Evolutionary conservation across 2,797 vertebrate genomes (phyloP).

Genomic region (Phrynocephalus guinanensis): DNA sequence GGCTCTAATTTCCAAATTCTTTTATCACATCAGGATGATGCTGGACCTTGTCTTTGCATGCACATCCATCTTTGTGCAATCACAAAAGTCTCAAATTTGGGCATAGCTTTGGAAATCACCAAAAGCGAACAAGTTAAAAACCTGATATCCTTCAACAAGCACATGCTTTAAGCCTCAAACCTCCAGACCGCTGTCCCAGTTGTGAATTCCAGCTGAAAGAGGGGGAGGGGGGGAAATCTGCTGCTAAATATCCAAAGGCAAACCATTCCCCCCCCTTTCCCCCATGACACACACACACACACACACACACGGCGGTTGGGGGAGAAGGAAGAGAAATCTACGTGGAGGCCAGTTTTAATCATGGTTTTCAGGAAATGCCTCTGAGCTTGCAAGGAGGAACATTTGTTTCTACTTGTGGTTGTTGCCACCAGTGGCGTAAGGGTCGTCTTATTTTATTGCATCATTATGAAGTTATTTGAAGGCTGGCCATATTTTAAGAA

Average conservation of each 20-base stretch:
- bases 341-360: slow-evolving; percentile 7
- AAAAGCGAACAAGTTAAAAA: background rate
- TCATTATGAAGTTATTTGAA: slow-evolving; percentile 5
- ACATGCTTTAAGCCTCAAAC: slow-evolving; percentile 16
- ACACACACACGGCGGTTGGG: too few species aligned
- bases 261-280: slow-evolving; percentile 74
- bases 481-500: background rate
- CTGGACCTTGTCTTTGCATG: background rate
- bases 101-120: background rate
- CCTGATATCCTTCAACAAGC: background rate
- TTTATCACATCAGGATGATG: background rate
- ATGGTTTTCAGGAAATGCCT: slow-evolving; percentile 75
- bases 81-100: background rate
- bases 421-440: slow-evolving; percentile 18
- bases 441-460: slow-evolving; percentile 5
- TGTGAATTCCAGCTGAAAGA: slow-evolving; percentile 47
- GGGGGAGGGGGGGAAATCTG: slow-evolving; percentile 33
- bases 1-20: background rate
- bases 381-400: slow-evolving; percentile 73
- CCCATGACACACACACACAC: background rate
- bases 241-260: slow-evolving; percentile 63
- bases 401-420: slow-evolving; percentile 53
- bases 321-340: background rate
- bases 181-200: background rate
- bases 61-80: background rate